phyloP scores from a whole-genome alignment of 2,113 vertebrate species.

The cattle (Bos taurus) region DNA sequence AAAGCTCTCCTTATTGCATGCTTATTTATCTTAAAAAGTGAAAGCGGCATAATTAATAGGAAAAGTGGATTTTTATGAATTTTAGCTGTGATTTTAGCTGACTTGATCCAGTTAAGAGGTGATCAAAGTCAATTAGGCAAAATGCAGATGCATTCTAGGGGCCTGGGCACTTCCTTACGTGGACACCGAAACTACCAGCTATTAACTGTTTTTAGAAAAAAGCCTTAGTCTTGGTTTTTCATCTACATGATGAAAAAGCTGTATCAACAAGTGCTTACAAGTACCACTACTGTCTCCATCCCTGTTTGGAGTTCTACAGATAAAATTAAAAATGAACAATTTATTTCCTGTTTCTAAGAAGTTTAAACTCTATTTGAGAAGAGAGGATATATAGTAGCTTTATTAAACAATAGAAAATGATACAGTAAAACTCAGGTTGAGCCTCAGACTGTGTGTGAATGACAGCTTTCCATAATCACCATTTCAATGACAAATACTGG shows the following conservation, averaged over 20 bases:
- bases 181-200: neutral
- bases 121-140: neutral
- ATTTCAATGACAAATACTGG: neutral
- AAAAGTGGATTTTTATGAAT: neutral
- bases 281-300: neutral
- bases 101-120: neutral
- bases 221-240: neutral
- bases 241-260: neutral
- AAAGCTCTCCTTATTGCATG: conserved; percentile 34
- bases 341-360: neutral
- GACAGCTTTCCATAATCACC: neutral
- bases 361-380: neutral
- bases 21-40: conserved; percentile 52
- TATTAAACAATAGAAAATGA: neutral
- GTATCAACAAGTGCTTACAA: neutral
- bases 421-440: neutral
- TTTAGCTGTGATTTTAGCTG: neutral
- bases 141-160: neutral
- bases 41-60: conserved; percentile 4
- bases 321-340: neutral
- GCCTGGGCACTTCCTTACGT: neutral
- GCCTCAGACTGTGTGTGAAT: neutral
- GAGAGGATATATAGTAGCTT: neutral
- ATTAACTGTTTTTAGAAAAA: neutral
- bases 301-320: neutral